Base-by-base conservation (phyloP, 2,797 vertebrate species). In the Pipistrellus nathusii region DNA sequence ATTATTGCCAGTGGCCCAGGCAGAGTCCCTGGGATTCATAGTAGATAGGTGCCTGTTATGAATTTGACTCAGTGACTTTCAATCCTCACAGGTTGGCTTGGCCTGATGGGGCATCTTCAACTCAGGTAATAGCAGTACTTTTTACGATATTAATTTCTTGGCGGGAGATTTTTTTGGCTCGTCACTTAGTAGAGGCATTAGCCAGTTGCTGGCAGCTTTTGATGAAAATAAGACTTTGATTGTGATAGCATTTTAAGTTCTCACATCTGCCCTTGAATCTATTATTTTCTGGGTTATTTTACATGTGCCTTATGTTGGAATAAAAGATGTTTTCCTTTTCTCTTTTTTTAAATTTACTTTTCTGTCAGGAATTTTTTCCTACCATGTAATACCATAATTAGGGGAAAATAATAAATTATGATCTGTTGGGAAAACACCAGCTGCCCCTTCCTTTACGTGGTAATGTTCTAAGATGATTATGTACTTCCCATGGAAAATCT, bases 71-170 rank as follows among this genome's bases (percentile, higher is more conserved):
- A 78, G 73, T 77, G 64, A 78, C 69, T 93, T 92, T 71, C 59
- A 94, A 0, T 71, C 15, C 41, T 89, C 59, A 35, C 46, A 64
- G 86, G 91, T 94, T 27, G 3, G 66, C 23, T 51, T 69, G 46
- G 89, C 62, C 93, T 89, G 68, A 76, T 73, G 1, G 11, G 93
- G 90, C 76, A 86, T 94, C 89, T 77, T 89, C 84, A 62, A 55
- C 38, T 92, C 64, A 38, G 44, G 57, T 93, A 96, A 95, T 64
- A 92, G 83, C 73, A 76, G 84, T 85, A 55, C 89, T 96, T 94
- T 95, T 86, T 57, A 2, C 41, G 85, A 90, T 84, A 92, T 66
- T 88, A 71, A 82, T 91, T 95, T 97, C 46, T 80, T 94, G 75
- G 66, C 66, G 80, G 76, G 80, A 81, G 83, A 83, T 72, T 90